Evolutionary conservation across 2,797 vertebrate species (phyloP).

Genomic region (Danio jaintianensis): DNA sequence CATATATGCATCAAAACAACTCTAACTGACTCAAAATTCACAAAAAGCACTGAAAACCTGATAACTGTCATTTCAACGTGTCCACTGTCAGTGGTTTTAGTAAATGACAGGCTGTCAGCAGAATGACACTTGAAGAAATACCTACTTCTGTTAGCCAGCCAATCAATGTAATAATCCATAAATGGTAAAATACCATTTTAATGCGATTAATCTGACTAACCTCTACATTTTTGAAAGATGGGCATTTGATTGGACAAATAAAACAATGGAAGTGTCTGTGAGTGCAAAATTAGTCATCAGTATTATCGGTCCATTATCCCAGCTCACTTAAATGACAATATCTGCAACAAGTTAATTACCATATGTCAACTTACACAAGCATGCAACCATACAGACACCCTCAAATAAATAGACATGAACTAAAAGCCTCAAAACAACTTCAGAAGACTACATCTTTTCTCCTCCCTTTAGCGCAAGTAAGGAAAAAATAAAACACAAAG

Average conservation of each 20-base stretch:
- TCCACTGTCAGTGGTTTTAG: background rate
- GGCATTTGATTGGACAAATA: background rate
- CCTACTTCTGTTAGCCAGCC: background rate
- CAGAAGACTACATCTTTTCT: constrained; percentile 7
- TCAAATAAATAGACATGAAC: background rate
- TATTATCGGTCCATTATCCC: background rate
- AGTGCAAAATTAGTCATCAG: constrained; percentile 9
- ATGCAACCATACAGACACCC: background rate
- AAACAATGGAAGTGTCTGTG: background rate
- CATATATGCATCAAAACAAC: too few species aligned
- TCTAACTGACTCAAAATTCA: background rate
- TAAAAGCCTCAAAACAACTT: constrained; percentile 6
- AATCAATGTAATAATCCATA: background rate
- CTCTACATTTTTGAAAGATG: background rate
- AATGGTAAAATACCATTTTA: background rate
- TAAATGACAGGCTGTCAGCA: background rate
- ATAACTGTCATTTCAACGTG: too few species aligned
- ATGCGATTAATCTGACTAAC: background rate
- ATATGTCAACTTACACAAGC: background rate
- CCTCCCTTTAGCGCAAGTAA: constrained; percentile 19
- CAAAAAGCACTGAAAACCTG: background rate
- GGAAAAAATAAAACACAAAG: constrained; percentile 13
- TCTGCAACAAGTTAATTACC: background rate
- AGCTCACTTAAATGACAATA: background rate
- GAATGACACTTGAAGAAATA: background rate